phyloP scores from a whole-genome alignment of 2,797 vertebrate genomes.

The Phrynocephalus guinanensis region DNA sequence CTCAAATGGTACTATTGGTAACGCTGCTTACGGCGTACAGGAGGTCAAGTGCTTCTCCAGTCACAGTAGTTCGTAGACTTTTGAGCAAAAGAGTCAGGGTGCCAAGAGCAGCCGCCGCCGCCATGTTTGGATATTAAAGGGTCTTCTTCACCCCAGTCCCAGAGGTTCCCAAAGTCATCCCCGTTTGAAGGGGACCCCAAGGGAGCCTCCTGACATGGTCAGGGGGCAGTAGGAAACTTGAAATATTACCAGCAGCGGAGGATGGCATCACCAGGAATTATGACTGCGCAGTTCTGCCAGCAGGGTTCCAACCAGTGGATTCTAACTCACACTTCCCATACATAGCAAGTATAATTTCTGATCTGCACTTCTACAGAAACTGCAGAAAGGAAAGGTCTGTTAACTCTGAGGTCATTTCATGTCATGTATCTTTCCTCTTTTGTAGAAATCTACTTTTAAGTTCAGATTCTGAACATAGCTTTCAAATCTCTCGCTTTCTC shows the following conservation, averaged over 20 bases:
- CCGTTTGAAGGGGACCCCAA: too few relatives aligned
- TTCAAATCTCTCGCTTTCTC: slow-evolving; percentile 5
- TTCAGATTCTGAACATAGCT: neutral
- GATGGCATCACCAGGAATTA: too few relatives aligned
- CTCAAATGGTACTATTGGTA: neutral
- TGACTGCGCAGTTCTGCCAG: too few relatives aligned
- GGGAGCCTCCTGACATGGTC: too few relatives aligned
- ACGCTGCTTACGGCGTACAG: too few relatives aligned
- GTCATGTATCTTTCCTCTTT: neutral
- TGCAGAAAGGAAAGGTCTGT: neutral
- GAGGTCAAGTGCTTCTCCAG: rapidly evolving
- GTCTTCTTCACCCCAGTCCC: too few relatives aligned
- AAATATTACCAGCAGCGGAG: too few relatives aligned
- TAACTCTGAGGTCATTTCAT: neutral
- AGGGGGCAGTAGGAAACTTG: too few relatives aligned
- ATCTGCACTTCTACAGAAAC: neutral
- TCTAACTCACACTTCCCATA: neutral
- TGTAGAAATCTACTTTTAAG: neutral
- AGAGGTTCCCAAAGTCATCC: too few relatives aligned
- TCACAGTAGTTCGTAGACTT: neutral
- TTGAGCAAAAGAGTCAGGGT: neutral
- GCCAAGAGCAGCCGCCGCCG: too few relatives aligned
- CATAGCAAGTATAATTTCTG: neutral
- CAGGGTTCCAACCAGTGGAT: neutral
- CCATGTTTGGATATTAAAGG: too few relatives aligned